phyloP scores from a whole-genome alignment of 2,113 vertebrate species.

The Siniperca knerii region DNA sequence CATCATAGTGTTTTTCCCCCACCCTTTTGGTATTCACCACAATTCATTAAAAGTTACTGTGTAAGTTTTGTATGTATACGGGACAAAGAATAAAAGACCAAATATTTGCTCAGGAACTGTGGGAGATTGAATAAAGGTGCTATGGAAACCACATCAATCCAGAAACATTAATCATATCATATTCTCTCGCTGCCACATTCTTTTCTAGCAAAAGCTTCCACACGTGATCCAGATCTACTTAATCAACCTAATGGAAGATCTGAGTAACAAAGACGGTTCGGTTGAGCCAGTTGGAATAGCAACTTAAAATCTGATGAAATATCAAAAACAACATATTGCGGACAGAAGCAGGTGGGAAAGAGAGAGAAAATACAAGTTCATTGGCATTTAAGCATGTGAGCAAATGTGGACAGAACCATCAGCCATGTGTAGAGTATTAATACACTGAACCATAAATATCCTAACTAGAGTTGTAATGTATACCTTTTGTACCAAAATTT shows the following conservation, averaged over 20 bases:
- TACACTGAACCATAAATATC: background rate
- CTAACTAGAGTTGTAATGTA: background rate
- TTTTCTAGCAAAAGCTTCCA: conserved; percentile 43
- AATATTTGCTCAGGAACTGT: conserved; percentile 81
- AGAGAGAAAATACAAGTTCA: background rate
- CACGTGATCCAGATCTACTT: conserved; percentile 43
- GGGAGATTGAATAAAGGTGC: conserved; percentile 72
- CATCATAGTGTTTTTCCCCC: conserved; percentile 48
- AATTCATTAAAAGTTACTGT: conserved; percentile 72
- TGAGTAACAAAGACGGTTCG: conserved; percentile 19
- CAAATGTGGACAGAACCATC: background rate
- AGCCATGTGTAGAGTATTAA: background rate
- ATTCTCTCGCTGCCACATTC: conserved; percentile 43
- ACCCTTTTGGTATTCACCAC: conserved; percentile 59
- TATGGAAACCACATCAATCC: conserved; percentile 66
- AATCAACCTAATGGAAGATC: conserved; percentile 51
- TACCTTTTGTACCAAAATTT: background rate
- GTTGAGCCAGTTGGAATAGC: conserved; percentile 41
- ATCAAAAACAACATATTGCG: conserved; percentile 35
- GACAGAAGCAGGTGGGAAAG: conserved; percentile 26
- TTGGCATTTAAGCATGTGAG: background rate
- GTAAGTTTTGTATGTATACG: conserved; percentile 76
- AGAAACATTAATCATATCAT: conserved; percentile 65
- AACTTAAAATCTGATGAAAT: conserved; percentile 31
- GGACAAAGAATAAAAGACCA: conserved; percentile 71